Percentiles rank a stretch among this genome's conserved stretches.
Conservation (phyloP, 2,888 invertebrate genomes). For the Ophion obscuratus region DNA sequence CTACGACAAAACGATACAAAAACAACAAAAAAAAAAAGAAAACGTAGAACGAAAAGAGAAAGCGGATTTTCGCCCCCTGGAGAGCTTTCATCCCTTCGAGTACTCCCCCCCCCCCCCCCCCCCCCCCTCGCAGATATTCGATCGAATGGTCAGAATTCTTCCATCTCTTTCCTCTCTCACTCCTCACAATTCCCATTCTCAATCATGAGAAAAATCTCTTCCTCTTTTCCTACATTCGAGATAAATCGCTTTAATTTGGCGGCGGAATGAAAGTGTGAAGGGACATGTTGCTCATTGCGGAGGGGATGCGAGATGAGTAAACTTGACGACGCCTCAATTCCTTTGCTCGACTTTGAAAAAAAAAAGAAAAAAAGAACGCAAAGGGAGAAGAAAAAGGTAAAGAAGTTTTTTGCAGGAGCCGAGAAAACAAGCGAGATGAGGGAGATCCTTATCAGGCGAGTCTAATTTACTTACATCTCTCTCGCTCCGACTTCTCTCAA, state of each 20-base stretch:
- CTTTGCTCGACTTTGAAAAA: slow-evolving; percentile 74
- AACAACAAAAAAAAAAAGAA: slow-evolving; percentile 66
- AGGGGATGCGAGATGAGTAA: slow-evolving; percentile 70
- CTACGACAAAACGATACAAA: slow-evolving; percentile 82
- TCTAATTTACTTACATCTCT: slow-evolving; percentile 92
- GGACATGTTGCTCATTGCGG: slow-evolving; percentile 23
- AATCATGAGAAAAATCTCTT: slow-evolving; percentile 31
- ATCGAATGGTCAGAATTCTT: slow-evolving; percentile 44
- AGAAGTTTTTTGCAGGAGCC: slow-evolving; percentile 40
- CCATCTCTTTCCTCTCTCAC: slow-evolving; percentile 15
- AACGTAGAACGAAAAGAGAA: slow-evolving; percentile 4
- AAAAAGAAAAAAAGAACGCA: slow-evolving; percentile 50
- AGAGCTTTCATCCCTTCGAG: slow-evolving; percentile 52
- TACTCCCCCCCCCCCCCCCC: slow-evolving; percentile 48
- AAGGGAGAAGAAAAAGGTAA: not conserved
- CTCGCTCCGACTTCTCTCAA: slow-evolving; percentile 76
- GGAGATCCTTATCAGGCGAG: slow-evolving; percentile 90
- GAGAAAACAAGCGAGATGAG: slow-evolving; percentile 79
- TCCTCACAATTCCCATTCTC: slow-evolving; percentile 23
- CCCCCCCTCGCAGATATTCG: slow-evolving; percentile 17
- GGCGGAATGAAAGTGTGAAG: slow-evolving; percentile 69
- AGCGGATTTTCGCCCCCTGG: slow-evolving; percentile 26
- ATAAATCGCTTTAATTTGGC: slow-evolving; percentile 67
- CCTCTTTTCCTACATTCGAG: slow-evolving; percentile 10
- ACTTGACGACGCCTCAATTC: slow-evolving; percentile 81